Evolutionary conservation across 2,888 invertebrate species (phyloP).

Genomic region (Isoperla grammatica): DNA sequence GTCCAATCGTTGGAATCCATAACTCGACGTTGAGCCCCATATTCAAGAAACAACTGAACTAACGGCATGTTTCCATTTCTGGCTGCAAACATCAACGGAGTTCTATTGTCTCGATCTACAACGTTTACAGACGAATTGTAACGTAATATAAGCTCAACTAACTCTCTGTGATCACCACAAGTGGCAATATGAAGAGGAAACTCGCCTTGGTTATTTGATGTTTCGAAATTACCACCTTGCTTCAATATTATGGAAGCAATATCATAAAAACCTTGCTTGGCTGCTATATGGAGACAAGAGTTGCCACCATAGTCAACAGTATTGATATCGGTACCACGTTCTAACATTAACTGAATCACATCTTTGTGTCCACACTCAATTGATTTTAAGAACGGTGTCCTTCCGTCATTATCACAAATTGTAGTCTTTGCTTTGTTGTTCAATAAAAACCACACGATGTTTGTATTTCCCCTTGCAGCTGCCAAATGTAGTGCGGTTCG

Average conservation of each 20-base stretch:
- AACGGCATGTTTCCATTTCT: conserved; percentile 36
- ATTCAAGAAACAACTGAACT: conserved; percentile 37
- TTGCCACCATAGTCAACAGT: conserved; percentile 35
- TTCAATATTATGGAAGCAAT: conserved; percentile 38
- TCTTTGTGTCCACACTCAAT: conserved; percentile 39
- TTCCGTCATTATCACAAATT: conserved; percentile 37
- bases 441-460: conserved; percentile 38
- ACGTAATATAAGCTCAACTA: conserved; percentile 37
- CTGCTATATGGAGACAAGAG: conserved; percentile 36
- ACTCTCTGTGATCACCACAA: conserved; percentile 36
- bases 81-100: conserved; percentile 39
- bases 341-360: conserved; percentile 35
- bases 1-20: conserved; percentile 39
- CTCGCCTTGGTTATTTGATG: conserved; percentile 38
- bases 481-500: conserved; percentile 39
- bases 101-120: conserved; percentile 36
- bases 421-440: conserved; percentile 37
- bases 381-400: conserved; percentile 39
- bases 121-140: conserved; percentile 37
- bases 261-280: conserved; percentile 37
- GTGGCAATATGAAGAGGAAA: conserved; percentile 38
- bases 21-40: conserved; percentile 36
- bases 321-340: conserved; percentile 36
- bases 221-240: conserved; percentile 37
- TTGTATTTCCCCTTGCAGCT: conserved; percentile 37